Evolutionary conservation across 1,140 invertebrate species (phyloP).

Genomic region (Aphidius ervi): DNA sequence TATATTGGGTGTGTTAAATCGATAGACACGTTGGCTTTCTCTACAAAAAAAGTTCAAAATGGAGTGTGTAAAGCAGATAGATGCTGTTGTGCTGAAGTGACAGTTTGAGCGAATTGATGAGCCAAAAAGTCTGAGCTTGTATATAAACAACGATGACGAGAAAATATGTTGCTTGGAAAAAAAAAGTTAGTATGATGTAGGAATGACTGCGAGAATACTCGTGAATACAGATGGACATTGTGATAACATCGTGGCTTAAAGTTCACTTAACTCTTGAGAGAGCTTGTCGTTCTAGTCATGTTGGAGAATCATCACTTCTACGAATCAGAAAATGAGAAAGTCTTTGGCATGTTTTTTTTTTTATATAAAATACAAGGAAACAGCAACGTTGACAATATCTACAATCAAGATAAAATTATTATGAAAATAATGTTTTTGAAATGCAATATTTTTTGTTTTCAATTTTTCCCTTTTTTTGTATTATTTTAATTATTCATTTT

Average conservation of each 20-base stretch:
- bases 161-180: slow-evolving; percentile 9
- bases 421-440: no score
- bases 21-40: no score
- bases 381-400: no score
- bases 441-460: no score
- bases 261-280: no score
- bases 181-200: slow-evolving; percentile 15
- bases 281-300: background rate
- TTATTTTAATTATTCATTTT: no score
- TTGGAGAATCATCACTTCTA: slow-evolving; percentile 1
- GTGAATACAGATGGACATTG: slow-evolving; percentile 31
- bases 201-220: slow-evolving; percentile 21
- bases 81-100: slow-evolving; percentile 29
- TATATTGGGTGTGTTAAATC: no score
- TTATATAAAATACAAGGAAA: no score
- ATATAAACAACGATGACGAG: slow-evolving; percentile 1
- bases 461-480: no score
- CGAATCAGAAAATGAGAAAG: no score
- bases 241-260: slow-evolving; percentile 19
- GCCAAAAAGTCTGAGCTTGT: slow-evolving; percentile 20
- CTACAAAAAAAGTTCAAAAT: slow-evolving; percentile 12
- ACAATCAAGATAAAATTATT: no score
- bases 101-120: slow-evolving; percentile 23
- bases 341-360: no score
- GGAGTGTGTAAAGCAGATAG: slow-evolving; percentile 25